Evolutionary conservation across 2,888 invertebrate species (phyloP), one percentile per base, ranked within the genome.

Genomic region (Acanthococcus lagerstroemiae): DNA sequence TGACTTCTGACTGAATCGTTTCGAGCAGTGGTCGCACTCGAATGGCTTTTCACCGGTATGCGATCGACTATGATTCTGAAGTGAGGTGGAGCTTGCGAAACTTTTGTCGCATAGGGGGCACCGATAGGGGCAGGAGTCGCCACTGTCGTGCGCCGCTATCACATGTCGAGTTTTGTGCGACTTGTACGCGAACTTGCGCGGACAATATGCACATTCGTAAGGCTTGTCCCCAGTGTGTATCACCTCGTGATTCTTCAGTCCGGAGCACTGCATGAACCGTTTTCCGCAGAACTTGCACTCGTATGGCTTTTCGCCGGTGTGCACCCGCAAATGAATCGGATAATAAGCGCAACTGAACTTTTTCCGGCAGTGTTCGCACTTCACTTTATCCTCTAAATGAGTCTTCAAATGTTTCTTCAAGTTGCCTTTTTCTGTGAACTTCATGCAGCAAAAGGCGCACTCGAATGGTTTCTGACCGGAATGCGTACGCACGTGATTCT

Each of bases 1-100:
- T 19, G 60, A 60, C 9, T 15, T 45, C n/a, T 48, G 60, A 27
- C 46, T 60, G 24, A 46, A 48, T 9, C 7, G 21, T 24, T 17
- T 22, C 1, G 48, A 46, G 7, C 60, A 60, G 17, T 48, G 19
- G 17, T n/a, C 6, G n/a, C 60, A 60, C n/a, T 17, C n/a, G 30
- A 27, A 60, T 24, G 60, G 60, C 26, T 48, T 60, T 27, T 60
- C 60, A 12, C 60, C 60, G 21, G 60, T 60, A 46, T 60, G 60
- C 25, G n/a, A 6, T 19, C 60, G 45, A 4, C 15, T 26, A n/a
- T 60, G 60, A 15, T 60, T 60, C 27, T 12, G 19, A 17, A 60
- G 2, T 9, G 24, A 12, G 15, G 48, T 25, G 21, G 25, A 26
- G 48, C 46, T 48, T 19, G 27, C 15, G 19, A 60, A 60, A 1